phyloP scores from a whole-genome alignment of 2,113 vertebrate species.

The Pterocles burchelli region DNA sequence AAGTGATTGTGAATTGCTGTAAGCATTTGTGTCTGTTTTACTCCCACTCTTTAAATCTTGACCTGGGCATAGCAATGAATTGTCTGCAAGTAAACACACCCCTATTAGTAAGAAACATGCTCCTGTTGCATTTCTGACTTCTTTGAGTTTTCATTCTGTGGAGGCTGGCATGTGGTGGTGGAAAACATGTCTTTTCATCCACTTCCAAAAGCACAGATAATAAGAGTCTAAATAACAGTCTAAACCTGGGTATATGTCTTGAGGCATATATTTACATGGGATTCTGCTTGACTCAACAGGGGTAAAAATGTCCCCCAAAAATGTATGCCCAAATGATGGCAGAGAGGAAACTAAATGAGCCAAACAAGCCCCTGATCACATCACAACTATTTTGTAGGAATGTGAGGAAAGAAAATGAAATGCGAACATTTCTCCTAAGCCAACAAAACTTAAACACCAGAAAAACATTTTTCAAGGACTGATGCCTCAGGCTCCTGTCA shows the following conservation, averaged over 20 bases:
- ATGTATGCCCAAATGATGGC: background rate
- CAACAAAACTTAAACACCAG: background rate
- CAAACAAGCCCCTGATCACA: background rate
- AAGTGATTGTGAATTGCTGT: background rate
- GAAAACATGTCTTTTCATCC: background rate
- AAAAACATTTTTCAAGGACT: background rate
- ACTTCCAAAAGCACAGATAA: background rate
- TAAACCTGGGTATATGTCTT: background rate
- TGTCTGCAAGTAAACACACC: background rate
- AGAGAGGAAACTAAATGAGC: background rate
- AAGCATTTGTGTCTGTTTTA: background rate
- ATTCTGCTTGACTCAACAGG: background rate
- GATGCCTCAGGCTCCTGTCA: background rate
- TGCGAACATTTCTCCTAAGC: accelerated
- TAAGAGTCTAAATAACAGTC: no score
- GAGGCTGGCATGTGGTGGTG: background rate
- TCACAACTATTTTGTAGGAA: background rate
- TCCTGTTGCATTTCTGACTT: background rate
- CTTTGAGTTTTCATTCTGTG: background rate
- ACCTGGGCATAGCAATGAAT: background rate
- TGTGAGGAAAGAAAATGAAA: background rate
- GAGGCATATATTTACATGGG: background rate
- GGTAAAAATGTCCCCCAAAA: background rate
- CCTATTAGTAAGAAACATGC: background rate
- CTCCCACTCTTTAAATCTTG: background rate